Base-by-base conservation (phyloP, 1,140 invertebrate genomes). In the Atopsyche davidsoni region DNA sequence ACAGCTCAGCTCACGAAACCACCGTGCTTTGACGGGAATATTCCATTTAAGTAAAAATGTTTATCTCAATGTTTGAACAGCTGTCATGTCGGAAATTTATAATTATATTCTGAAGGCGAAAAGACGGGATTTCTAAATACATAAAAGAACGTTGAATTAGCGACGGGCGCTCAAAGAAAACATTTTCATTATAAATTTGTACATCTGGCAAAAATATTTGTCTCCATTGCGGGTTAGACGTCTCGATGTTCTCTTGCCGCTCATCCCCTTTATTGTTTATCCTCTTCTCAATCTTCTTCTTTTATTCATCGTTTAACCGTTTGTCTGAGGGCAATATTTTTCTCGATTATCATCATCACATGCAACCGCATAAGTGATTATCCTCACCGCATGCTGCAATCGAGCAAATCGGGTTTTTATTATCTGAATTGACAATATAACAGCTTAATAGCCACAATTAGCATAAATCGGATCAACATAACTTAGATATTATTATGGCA, bases 11-110 rank as follows among this genome's bases (percentile, higher is more conserved):
- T 57, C 55, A 53, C 53, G 46, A 53, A 50, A 49, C 34, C 49
- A n/a, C 16, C 11, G 23, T 39, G 11, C 46, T 16, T 28, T 34
- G 28, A 7, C 42, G 10, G 19, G 3, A 41, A 48, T 24, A 50
- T 51, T 56, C 44, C 50, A 57, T 46, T 57, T 50, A 32, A 40
- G 46, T 53, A 50, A 55, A 57, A 57, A 57, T 57, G 53, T 57
- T 57, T 57, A 57, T 57, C 55, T 53, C 51, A 44, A 45, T 57
- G 55, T 50, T 48, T 57, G 55, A 57, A 53, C 55, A 57, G 55
- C 55, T 57, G 55, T 57, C 55, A 57, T 49, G 50, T 40, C 34
- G 41, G 46, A 57, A 53, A 57, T 57, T 57, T 57, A 53, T 57
- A 57, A 57, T 57, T 53, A 53, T 57, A 57, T 57, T 57, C 52